A percentile compares a stretch with the other conserved stretches of the same genome.
Evolutionary conservation across 2,888 invertebrate genomes (phyloP).

Genomic region (Acronicta psi): DNA sequence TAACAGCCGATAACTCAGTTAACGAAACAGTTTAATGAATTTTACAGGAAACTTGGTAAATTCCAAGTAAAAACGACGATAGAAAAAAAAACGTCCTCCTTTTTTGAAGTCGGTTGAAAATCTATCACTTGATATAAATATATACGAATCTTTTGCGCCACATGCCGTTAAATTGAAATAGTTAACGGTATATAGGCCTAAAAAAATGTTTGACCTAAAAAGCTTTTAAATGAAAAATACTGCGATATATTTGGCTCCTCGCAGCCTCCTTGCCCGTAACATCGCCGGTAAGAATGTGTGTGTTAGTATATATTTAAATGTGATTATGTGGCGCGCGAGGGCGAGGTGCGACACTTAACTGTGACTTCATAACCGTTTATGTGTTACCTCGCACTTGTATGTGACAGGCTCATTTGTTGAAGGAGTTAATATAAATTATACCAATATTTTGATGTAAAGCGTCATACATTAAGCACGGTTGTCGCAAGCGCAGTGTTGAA

Average conservation of each 20-base stretch:
- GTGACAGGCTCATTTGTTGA: conserved; percentile 1
- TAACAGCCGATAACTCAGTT: too few species aligned
- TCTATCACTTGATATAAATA: too few species aligned
- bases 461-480: too few species aligned
- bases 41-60: too few species aligned
- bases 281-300: not conserved
- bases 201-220: not conserved
- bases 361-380: not conserved
- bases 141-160: too few species aligned
- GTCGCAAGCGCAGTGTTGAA: too few species aligned
- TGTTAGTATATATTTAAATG: conserved; percentile 25
- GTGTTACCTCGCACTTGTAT: not conserved
- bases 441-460: not conserved
- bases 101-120: too few species aligned
- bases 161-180: too few species aligned
- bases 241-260: conserved; percentile 13
- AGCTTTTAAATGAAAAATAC: not conserved
- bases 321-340: not conserved
- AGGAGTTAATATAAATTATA: not conserved
- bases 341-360: not conserved
- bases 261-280: conserved; percentile 9
- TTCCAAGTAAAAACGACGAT: too few species aligned
- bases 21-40: too few species aligned
- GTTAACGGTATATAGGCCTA: too few species aligned
- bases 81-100: too few species aligned